These are phyloP conservation scores for Deroptyus accipitrinus DNA, from an alignment of 2,113 vertebrate species.

Conservation along the genomic window DNA sequence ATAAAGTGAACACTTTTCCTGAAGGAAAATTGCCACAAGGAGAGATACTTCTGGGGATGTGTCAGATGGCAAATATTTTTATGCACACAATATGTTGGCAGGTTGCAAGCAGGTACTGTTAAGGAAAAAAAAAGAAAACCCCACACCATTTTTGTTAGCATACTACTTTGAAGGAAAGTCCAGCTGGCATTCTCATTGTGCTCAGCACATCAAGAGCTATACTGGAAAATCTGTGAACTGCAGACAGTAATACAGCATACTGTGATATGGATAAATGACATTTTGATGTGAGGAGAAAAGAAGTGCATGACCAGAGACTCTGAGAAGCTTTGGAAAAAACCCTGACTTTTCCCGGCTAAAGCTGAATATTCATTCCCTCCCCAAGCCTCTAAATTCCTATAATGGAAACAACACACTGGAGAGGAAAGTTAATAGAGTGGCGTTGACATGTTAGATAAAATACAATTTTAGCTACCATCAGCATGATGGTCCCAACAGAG, in stretches of 20 bases:
- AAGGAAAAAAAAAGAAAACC: not conserved
- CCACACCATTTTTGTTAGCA: not conserved
- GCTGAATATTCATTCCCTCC: not conserved
- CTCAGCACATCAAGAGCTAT: not conserved
- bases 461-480: not conserved
- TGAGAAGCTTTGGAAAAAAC: constrained; percentile 15
- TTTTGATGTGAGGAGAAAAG: not conserved
- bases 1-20: not conserved
- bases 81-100: not conserved
- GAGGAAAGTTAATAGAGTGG: constrained; percentile 27
- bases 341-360: not conserved
- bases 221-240: not conserved
- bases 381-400: not conserved
- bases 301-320: not conserved
- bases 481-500: not conserved
- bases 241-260: not conserved
- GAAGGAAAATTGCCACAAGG: not conserved
- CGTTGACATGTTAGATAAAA: constrained; percentile 16
- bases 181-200: not conserved
- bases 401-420: constrained; percentile 34
- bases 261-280: not conserved
- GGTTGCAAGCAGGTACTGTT: not conserved
- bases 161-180: not conserved
- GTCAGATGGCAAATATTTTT: constrained; percentile 6
- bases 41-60: not conserved